These are phyloP conservation scores for Pandemis corylana DNA, from an alignment of 2,888 invertebrate species.

Conservation along the genomic window DNA sequence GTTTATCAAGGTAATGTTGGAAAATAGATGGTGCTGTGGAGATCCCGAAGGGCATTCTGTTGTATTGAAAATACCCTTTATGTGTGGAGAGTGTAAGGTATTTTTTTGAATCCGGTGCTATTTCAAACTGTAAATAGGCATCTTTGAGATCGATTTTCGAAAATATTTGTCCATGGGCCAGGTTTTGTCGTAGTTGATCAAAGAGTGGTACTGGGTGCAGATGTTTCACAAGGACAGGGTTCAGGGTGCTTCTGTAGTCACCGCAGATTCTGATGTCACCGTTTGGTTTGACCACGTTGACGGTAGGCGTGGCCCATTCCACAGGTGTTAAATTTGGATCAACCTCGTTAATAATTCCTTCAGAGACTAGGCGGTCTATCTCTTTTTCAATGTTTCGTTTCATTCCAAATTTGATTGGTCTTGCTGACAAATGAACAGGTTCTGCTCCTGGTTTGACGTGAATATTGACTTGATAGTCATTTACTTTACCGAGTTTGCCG, in stretches of 20 bases:
- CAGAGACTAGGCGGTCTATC: too few relatives aligned
- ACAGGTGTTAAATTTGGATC: too few relatives aligned
- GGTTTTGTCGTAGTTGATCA: constrained; percentile 35
- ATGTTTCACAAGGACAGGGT: constrained; percentile 30
- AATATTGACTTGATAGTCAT: too few relatives aligned
- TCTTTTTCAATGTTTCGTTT: too few relatives aligned
- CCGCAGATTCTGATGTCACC: constrained; percentile 33
- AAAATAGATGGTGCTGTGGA: neutral
- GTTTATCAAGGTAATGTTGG: neutral
- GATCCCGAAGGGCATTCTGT: neutral
- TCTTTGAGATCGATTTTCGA: constrained; percentile 14
- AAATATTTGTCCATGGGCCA: constrained; percentile 10
- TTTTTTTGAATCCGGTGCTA: neutral
- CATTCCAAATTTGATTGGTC: too few relatives aligned
- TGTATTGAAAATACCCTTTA: neutral
- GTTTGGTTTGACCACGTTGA: constrained; percentile 22
- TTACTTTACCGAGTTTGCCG: too few relatives aligned
- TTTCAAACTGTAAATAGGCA: neutral
- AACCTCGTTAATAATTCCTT: too few relatives aligned
- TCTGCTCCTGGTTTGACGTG: too few relatives aligned
- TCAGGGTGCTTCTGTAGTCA: constrained; percentile 32
- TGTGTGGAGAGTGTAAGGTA: neutral
- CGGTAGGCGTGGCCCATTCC: constrained; percentile 7
- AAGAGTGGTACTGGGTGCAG: constrained; percentile 39
- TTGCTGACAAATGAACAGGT: too few relatives aligned